phyloP scores from a whole-genome alignment of 2,888 invertebrate species.

The Dastarcus helophoroides region DNA sequence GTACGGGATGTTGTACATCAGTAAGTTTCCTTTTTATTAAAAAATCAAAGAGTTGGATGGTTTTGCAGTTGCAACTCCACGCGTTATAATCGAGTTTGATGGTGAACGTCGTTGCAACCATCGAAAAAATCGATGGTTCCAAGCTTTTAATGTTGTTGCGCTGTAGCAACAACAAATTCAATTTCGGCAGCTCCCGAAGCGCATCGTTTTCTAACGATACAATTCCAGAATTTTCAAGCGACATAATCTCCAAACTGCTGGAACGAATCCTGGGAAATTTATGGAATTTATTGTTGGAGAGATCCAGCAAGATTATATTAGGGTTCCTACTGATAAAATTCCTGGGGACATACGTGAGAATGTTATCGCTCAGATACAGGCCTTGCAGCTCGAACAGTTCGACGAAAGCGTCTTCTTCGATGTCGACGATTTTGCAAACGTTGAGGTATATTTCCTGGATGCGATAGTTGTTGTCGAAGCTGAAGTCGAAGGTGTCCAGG shows the following conservation, averaged over 20 bases:
- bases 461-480: constrained; percentile 23
- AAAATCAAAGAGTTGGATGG: constrained; percentile 23
- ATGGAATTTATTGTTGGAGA: constrained; percentile 29
- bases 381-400: constrained; percentile 27
- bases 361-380: constrained; percentile 29
- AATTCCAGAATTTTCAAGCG: constrained; percentile 28
- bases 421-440: constrained; percentile 24
- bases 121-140: constrained; percentile 23
- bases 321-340: constrained; percentile 23
- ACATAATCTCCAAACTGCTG: constrained; percentile 26
- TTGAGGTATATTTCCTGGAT: constrained; percentile 29
- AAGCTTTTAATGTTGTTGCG: constrained; percentile 29
- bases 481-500: constrained; percentile 23
- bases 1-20: too few species aligned
- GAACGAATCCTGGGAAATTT: constrained; percentile 27
- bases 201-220: constrained; percentile 20
- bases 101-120: constrained; percentile 17
- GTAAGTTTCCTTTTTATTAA: too few species aligned
- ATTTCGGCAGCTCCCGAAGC: constrained; percentile 25
- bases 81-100: constrained; percentile 25
- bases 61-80: constrained; percentile 28
- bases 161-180: constrained; percentile 26
- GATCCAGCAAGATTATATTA: constrained; percentile 26
- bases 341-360: constrained; percentile 24
- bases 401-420: constrained; percentile 26